These are phyloP conservation scores for Lepidotrigona ventralis DNA, from an alignment of 1,140 invertebrate genomes.

Conservation along the genomic window DNA sequence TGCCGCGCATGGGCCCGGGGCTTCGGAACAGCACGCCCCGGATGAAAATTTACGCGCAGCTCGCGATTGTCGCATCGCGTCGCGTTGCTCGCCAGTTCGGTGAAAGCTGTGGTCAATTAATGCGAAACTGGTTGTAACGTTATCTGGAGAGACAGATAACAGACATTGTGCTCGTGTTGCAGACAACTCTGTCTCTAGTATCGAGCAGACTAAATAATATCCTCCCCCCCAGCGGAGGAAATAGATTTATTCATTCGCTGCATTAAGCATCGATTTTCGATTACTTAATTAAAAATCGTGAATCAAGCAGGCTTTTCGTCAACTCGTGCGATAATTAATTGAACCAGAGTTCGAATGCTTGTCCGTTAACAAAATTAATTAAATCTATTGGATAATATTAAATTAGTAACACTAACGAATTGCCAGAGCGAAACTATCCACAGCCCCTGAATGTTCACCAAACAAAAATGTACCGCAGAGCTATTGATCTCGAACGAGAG, in stretches of 20 bases:
- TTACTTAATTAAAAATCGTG: no score
- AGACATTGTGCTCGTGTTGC: background rate
- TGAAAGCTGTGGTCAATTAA: slow-evolving; percentile 23
- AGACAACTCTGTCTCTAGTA: background rate
- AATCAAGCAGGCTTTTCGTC: no score
- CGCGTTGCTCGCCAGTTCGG: background rate
- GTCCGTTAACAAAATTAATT: no score
- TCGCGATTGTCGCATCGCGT: background rate
- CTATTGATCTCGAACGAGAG: background rate
- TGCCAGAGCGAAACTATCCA: no score
- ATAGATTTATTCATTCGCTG: background rate
- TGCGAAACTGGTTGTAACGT: slow-evolving; percentile 35
- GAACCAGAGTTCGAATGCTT: no score
- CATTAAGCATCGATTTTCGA: background rate
- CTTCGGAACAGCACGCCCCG: background rate
- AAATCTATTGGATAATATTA: no score
- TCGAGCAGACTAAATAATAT: background rate
- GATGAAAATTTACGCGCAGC: slow-evolving; percentile 31
- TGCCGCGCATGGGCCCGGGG: background rate
- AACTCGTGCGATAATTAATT: no score
- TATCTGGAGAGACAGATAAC: background rate
- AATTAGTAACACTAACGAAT: no score
- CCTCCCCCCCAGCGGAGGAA: background rate
- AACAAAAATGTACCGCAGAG: background rate
- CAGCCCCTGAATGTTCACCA: background rate